These are phyloP conservation scores for Mesochorus sp. DNA, from an alignment of 2,888 invertebrate genomes.

Conservation along the genomic window DNA sequence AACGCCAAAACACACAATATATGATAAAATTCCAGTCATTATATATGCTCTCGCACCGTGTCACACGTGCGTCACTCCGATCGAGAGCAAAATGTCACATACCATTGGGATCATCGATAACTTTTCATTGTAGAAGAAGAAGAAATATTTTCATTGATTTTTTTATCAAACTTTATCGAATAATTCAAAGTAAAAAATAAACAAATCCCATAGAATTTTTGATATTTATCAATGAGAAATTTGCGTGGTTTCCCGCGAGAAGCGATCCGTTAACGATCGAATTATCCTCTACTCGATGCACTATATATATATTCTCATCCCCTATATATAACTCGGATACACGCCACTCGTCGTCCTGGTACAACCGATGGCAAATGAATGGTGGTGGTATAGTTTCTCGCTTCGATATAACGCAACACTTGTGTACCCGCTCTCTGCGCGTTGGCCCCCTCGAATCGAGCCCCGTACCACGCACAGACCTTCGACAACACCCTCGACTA, in stretches of 20 bases:
- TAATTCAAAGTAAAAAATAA: not conserved
- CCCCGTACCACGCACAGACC: constrained; percentile 63
- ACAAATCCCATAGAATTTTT: not conserved
- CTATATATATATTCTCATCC: no score
- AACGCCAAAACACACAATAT: constrained; percentile 57
- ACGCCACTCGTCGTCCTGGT: no score
- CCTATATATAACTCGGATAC: no score
- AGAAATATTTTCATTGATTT: no score
- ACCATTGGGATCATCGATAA: constrained; percentile 49
- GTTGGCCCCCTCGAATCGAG: constrained; percentile 68
- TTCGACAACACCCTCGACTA: constrained; percentile 70
- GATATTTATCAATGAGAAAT: not conserved
- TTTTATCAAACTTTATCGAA: no score
- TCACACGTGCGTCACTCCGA: not conserved
- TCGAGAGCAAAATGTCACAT: not conserved
- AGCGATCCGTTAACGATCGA: constrained; percentile 59
- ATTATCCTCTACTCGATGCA: constrained; percentile 26
- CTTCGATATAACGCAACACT: constrained; percentile 64
- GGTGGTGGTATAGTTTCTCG: not conserved
- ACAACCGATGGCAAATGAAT: not conserved
- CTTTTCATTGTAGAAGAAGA: not conserved
- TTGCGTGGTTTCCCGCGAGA: constrained; percentile 18
- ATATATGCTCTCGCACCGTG: constrained; percentile 44
- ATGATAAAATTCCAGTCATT: constrained; percentile 70
- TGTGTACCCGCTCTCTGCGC: constrained; percentile 64